A percentile compares a stretch with the other conserved stretches of the same genome.
These are phyloP conservation scores for Amphiprion clarkii DNA, from an alignment of 2,797 vertebrate genomes.

Conservation along the genomic window DNA sequence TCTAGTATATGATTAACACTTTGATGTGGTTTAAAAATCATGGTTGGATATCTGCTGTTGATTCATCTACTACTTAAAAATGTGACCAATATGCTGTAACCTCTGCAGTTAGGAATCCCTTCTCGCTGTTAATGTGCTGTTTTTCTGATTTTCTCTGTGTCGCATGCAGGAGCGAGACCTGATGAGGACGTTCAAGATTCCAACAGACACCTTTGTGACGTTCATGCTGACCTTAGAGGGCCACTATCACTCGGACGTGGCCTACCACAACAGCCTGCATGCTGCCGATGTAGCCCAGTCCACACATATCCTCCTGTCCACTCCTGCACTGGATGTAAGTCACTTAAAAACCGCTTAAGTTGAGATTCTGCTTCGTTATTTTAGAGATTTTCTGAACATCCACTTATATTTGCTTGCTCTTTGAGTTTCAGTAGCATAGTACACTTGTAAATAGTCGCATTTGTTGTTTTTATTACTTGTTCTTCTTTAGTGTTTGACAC, in stretches of 20 bases:
- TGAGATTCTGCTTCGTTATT: not conserved
- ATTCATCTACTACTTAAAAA: not conserved
- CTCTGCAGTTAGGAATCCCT: not conserved
- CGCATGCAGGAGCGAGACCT: conserved; percentile 93
- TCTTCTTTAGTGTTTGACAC: not conserved
- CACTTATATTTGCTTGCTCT: not conserved
- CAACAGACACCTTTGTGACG: conserved; percentile 94
- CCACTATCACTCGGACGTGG: conserved; percentile 96
- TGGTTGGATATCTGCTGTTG: not conserved
- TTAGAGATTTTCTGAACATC: not conserved
- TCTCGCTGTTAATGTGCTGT: not conserved
- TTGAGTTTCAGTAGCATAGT: not conserved
- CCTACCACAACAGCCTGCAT: conserved; percentile 98
- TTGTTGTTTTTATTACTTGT: not conserved
- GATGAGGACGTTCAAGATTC: conserved; percentile 97
- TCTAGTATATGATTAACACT: conserved; percentile 9
- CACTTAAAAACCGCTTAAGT: not conserved
- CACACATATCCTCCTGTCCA: conserved; percentile 96
- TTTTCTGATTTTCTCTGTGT: conserved; percentile 35
- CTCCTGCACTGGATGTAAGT: conserved; percentile 95
- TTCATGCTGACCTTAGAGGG: conserved; percentile 98
- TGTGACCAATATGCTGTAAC: not conserved
- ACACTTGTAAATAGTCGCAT: not conserved
- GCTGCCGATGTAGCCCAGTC: conserved; percentile 98
- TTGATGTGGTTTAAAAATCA: not conserved